These are phyloP conservation scores for Anisognathus igniventris DNA, from an alignment of 2,797 vertebrate species.

Conservation along the genomic window DNA sequence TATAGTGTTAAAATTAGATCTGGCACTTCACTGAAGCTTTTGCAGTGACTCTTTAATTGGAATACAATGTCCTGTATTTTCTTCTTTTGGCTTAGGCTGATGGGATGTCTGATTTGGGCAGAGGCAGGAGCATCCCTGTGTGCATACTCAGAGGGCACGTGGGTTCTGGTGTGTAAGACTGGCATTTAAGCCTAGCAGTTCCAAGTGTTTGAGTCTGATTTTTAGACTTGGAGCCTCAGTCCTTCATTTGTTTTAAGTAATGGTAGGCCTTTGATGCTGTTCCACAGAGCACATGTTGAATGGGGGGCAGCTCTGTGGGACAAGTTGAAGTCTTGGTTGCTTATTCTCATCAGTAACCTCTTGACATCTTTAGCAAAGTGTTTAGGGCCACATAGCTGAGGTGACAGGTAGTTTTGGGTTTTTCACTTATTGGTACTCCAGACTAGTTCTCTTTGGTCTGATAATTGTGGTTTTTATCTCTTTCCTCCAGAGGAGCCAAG, in stretches of 20 bases:
- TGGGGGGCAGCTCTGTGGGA: background rate
- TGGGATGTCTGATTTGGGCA: background rate
- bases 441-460: background rate
- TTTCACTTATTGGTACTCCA: background rate
- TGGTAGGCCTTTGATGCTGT: background rate
- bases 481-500: background rate
- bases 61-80: background rate
- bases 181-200: background rate
- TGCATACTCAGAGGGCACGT: rapidly evolving
- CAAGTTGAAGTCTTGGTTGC: background rate
- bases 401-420: background rate
- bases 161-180: background rate
- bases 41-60: background rate
- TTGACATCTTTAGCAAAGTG: background rate
- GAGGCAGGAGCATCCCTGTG: background rate
- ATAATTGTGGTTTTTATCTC: background rate
- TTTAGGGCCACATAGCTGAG: background rate
- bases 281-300: rapidly evolving
- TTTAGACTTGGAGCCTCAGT: background rate
- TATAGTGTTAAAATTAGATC: background rate
- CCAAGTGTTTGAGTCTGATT: background rate
- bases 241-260: background rate
- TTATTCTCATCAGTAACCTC: background rate
- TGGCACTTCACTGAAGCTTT: background rate
- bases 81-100: background rate